Evolutionary conservation across 2,113 vertebrate genomes (phyloP).

Genomic region (Epinephelus moara): DNA sequence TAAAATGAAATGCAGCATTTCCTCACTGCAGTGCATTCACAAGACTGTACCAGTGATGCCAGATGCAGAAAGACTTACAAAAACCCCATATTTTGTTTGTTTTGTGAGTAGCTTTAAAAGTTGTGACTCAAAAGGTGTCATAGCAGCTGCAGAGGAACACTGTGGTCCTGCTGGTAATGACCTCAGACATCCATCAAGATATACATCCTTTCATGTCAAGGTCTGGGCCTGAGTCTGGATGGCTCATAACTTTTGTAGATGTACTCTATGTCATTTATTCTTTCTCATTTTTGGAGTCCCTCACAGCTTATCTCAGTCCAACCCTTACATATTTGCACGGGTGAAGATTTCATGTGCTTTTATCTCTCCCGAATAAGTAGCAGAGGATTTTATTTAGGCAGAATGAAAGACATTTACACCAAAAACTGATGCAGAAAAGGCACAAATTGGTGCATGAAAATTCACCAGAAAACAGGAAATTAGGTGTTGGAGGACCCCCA

Average conservation of each 20-base stretch:
- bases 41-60: background rate
- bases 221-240: conserved; percentile 16
- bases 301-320: background rate
- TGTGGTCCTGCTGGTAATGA: conserved; percentile 51
- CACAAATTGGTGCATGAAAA: too few species aligned
- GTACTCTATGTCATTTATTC: background rate
- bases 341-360: too few species aligned
- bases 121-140: conserved; percentile 44
- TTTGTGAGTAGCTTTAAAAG: conserved; percentile 10
- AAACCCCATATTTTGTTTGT: conserved; percentile 8
- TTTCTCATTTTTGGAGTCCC: background rate
- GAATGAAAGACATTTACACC: too few species aligned
- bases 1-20: conserved; percentile 14
- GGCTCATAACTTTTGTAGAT: background rate
- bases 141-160: conserved; percentile 47
- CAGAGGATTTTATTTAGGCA: too few species aligned
- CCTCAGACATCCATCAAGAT: conserved; percentile 52
- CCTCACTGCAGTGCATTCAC: conserved; percentile 2
- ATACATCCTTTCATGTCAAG: conserved; percentile 47
- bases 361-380: too few species aligned
- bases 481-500: too few species aligned
- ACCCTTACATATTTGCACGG: too few species aligned
- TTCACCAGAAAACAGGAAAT: too few species aligned
- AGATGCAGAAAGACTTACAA: too few species aligned
- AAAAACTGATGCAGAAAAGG: too few species aligned